Evolutionary conservation across 2,888 invertebrate genomes (phyloP), one percentile per base, ranked within the genome.

Genomic region (Euzophera pinguis): DNA sequence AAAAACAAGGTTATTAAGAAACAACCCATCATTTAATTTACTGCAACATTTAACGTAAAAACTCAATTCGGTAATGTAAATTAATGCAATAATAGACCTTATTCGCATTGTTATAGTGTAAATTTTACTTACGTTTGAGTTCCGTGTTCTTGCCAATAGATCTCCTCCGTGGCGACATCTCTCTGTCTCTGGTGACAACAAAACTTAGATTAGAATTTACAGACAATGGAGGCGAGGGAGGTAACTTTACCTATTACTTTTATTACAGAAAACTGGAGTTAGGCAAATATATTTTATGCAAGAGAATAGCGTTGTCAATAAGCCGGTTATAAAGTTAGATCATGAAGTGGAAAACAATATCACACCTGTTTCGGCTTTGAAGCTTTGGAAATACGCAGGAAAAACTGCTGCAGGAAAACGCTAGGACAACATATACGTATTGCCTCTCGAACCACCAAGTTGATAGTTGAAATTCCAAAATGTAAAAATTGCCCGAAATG

Each of bases 101-200:
- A 45, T 14, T 1, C 4, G 13, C 6, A 9, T 8, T 3, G 5
- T 3, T 14, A 10, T 38, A 37, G 22, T 4, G 37, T 49, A 27
- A 3, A 10, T 14, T 43, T 35, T 51, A 51, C 91, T 84, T 82
- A 91, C 91, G 83, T 87, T 84, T 90, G 61, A 91, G 78, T 65
- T 90, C 91, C 63, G 77, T 75, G 64, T 78, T 74, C 79, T 86
- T 90, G 57, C 88, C 85, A 65, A 87, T 82, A 66, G 90, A 90
- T 81, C 87, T 83, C 74, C 88, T 83, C 73, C 89, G 76, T 8
- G 94, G 94, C 48, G 94, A 94, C 71, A 92, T 91, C 66, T 90
- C 91, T 68, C 88, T 89, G 81, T 94, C 94, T 74, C 94, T 94
- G 91, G 53, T 80, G 90, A 80, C 78, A 79, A 85, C 71, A 73